Base-by-base conservation (phyloP, 2,113 vertebrate genomes). In the Phasianus colchicus region DNA sequence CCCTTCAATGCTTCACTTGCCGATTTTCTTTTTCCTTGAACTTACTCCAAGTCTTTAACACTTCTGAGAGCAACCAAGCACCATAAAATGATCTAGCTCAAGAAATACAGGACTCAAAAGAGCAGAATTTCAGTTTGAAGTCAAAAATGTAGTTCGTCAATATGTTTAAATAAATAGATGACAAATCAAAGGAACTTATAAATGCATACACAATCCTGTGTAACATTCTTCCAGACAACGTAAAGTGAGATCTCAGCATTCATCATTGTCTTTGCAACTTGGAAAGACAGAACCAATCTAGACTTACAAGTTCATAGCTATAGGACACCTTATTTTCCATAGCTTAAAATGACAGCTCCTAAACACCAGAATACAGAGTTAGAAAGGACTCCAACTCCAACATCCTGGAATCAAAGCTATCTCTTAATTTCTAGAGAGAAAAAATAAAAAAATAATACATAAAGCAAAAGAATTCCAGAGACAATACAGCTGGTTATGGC, bases 301-400 rank as follows among this genome's bases (percentile, higher is more conserved):
- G 3, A 2, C 13, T 64, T 83, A 70, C 34, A 18, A 0, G 0
- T 55, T 61, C 38, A 71, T 29, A 21, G 4, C n/a, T n/a, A 11
- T 38, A 52, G 45, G 74, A 65, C 19, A 30, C 32, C 32, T 34
- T 55, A 57, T n/a, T 57, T 89, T 52, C 52, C 6, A 3, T 10
- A 38, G 27, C 47, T 86, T 80, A 43, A 19, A 64, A 29, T 7
- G 7, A 71, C 9, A 79, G 27, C 10, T 76, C 36, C 48, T 71
- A 43, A 75, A 55, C 1, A 1, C 4, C 52, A 32, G 14, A 60
- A 81, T 29, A 63, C 0, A 0, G n/a, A 61, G 82, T 18, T 52
- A 82, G 20, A 89, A 73, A 69, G 20, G 0, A 48, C 5, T 52
- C 50, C n/a, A 72, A 79, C 20, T 52, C 27, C 27, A 29, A 2